Percentiles rank a stretch among this genome's conserved stretches.
phyloP scores from a whole-genome alignment of 2,888 invertebrate genomes.

The Desoria tigrina region DNA sequence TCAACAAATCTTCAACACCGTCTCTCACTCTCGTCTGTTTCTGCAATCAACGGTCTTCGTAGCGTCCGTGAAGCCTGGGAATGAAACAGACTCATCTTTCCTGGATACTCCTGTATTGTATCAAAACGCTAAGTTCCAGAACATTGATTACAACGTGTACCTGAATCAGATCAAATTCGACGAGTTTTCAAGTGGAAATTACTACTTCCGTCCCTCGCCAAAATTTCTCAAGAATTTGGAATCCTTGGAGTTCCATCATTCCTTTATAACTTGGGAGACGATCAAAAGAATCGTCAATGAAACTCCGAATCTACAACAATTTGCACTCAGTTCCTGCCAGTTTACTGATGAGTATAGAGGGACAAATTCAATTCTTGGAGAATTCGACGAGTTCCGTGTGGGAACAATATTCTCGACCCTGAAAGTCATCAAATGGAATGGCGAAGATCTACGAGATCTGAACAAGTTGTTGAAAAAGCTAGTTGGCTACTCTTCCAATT shows the following conservation, averaged over 20 bases:
- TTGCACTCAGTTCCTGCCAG: conserved; percentile 19
- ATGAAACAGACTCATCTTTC: conserved; percentile 2
- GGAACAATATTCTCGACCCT: conserved; percentile 16
- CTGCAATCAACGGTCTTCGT: conserved; percentile 21
- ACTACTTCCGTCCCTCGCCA: conserved; percentile 23
- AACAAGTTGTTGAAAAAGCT: background rate
- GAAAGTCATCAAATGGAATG: conserved; percentile 18
- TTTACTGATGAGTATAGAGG: conserved; percentile 11
- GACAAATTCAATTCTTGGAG: background rate
- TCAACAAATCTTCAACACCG: conserved; percentile 11
- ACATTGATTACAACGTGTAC: conserved; percentile 27
- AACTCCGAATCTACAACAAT: conserved; percentile 15
- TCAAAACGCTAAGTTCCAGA: conserved; percentile 18
- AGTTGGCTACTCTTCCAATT: conserved; percentile 7
- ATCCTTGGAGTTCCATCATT: conserved; percentile 30
- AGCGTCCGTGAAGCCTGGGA: conserved; percentile 10
- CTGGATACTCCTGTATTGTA: conserved; percentile 7
- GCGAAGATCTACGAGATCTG: background rate
- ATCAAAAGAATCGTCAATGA: conserved; percentile 27
- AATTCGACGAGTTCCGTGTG: conserved; percentile 23
- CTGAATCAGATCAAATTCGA: background rate
- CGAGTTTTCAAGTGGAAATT: conserved; percentile 23
- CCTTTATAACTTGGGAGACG: conserved; percentile 35
- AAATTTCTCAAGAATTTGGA: conserved; percentile 18
- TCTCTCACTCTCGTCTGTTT: conserved; percentile 14